These are phyloP conservation scores for Passer montanus DNA, from an alignment of 2,113 vertebrate species.

Conservation along the genomic window DNA sequence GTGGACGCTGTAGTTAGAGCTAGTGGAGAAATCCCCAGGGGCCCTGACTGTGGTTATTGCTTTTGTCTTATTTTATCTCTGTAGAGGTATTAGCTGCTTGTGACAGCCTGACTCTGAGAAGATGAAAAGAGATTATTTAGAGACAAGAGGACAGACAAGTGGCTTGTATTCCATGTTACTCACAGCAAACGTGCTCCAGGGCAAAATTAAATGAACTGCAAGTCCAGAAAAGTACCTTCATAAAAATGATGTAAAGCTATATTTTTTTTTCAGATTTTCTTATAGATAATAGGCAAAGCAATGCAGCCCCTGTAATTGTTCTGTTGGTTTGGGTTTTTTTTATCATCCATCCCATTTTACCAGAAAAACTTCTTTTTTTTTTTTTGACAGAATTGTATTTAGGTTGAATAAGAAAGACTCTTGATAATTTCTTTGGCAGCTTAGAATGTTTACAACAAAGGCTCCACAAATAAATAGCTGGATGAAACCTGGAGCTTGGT, in stretches of 20 bases:
- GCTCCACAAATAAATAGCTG: neutral
- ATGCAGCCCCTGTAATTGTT: neutral
- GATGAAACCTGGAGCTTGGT: neutral
- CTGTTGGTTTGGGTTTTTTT: neutral
- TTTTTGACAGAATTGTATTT: neutral
- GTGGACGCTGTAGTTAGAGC: constrained; percentile 23
- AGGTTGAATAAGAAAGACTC: neutral
- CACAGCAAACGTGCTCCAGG: constrained; percentile 39
- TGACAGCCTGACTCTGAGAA: constrained; percentile 33
- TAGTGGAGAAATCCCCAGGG: constrained; percentile 3
- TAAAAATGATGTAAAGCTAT: constrained; percentile 20
- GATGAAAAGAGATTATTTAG: constrained; percentile 48
- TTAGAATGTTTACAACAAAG: neutral
- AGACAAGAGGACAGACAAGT: constrained; percentile 13
- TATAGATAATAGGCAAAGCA: neutral
- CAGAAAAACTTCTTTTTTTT: neutral
- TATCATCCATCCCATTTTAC: neutral
- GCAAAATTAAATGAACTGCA: constrained; percentile 54
- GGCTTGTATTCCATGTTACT: constrained; percentile 13
- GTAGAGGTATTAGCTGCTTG: constrained; percentile 19
- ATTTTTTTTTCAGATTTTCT: neutral
- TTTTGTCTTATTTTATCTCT: constrained; percentile 48
- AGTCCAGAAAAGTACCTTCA: constrained; percentile 7
- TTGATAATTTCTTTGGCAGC: neutral
- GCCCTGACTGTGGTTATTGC: constrained; percentile 36